phyloP scores from a whole-genome alignment of 2,797 vertebrate species.

The Limnodromus scolopaceus region DNA sequence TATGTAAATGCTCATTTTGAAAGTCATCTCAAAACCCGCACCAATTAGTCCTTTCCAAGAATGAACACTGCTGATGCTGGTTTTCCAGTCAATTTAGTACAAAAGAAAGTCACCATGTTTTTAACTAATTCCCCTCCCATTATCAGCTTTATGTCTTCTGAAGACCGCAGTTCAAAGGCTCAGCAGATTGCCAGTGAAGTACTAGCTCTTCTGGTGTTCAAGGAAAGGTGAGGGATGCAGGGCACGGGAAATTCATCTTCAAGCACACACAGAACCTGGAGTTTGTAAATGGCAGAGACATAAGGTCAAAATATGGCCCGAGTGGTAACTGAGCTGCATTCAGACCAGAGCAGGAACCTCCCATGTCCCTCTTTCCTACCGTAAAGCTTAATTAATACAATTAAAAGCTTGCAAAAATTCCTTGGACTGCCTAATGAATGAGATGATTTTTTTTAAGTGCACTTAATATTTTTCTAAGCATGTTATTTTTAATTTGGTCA shows the following conservation, averaged over 20 bases:
- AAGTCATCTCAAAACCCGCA: neutral
- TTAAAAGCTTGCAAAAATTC: conserved; percentile 26
- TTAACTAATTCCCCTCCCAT: neutral
- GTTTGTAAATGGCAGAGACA: neutral
- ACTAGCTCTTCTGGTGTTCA: neutral
- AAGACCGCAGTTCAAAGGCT: conserved; percentile 13
- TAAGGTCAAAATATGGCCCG: neutral
- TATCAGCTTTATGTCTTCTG: conserved; percentile 27
- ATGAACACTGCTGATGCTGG: neutral
- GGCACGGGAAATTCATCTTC: conserved; percentile 58
- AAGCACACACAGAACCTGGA: conserved; percentile 5
- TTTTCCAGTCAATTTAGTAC: conserved; percentile 28
- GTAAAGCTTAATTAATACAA: conserved; percentile 27
- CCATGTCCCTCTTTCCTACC: neutral
- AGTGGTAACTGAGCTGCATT: neutral
- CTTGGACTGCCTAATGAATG: neutral
- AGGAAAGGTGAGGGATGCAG: conserved; percentile 25
- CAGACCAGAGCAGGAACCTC: neutral
- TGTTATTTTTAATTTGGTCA: conserved; percentile 5
- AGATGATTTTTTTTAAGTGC: neutral
- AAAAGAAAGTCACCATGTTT: neutral
- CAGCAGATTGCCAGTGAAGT: neutral
- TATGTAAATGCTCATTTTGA: neutral
- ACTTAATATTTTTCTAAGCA: neutral
- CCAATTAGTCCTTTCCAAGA: neutral